Base-by-base conservation (phyloP, 2,797 vertebrate genomes). In the Siniperca obscura region DNA sequence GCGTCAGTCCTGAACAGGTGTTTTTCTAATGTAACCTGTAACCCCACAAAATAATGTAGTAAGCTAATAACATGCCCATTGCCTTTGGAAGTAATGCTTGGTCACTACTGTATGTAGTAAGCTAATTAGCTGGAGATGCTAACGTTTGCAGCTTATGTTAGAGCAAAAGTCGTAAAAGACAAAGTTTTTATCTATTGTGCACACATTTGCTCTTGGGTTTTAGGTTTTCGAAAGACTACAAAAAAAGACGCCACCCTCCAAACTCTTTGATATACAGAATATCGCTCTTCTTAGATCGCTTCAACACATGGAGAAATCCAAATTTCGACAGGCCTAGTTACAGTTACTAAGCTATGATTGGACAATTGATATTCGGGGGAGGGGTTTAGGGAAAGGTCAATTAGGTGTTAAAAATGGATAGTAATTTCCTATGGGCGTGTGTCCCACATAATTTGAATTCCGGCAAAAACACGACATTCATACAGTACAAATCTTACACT, bases 391-490 rank as follows among this genome's bases (percentile, higher is more conserved):
- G 5, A 70, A 83, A 70, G 40, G 50, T 76, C 56, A 55, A 22
- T n/a, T 76, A 22, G 21, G 44, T 57, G 40, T 74, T 40, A 19
- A 27, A 30, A n/a, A 74, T 25, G 6, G 21, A 76, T 70, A 71
- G 70, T 19, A 55, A 74, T 71, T 75, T 80, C 30, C 25, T 34
- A 5, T 74, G 34, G 27, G 13, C 6, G 25, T 66, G 17, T 70
- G 55, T 64, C 61, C 61, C 8, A 46, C 48, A 46, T 68, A 10
- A 42, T 79, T 74, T 73, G 3, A 83, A 78, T 69, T 73, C 9
- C 55, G 46, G 48, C 56, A 86, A 86, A 85, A 56, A 78, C 73
- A 79, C 50, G 10, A 90, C 81, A 84, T 81, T 67, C 74, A 80
- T 48, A 70, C 42, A 69, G 36, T 74, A 80, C 10, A 66, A 70